phyloP scores from a whole-genome alignment of 37 sponge, comb jelly and placozoan species.

The Axinella damicornis region DNA sequence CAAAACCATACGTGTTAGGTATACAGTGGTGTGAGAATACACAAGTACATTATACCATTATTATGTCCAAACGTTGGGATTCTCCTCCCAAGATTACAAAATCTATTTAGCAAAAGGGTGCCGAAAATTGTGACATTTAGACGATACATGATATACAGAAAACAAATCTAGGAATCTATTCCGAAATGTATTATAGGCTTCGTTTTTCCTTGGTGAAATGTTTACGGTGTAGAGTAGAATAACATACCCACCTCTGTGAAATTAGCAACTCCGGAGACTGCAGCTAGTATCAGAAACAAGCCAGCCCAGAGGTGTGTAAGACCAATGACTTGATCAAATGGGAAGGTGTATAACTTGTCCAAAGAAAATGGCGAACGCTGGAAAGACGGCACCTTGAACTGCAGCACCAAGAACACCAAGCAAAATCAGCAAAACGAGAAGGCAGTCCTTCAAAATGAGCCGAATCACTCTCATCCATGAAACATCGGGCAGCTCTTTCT shows the following conservation, averaged over 20 bases:
- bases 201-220: too few relatives aligned
- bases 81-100: too few relatives aligned
- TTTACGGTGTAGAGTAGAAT: too few relatives aligned
- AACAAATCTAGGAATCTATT: too few relatives aligned
- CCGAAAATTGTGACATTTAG: too few relatives aligned
- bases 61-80: too few relatives aligned
- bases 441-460: slow-evolving; percentile 81
- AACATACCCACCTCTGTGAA: slow-evolving; percentile 57
- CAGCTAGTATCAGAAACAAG: slow-evolving; percentile 60
- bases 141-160: neutral
- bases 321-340: slow-evolving; percentile 12
- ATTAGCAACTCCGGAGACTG: slow-evolving; percentile 45
- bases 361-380: slow-evolving; percentile 79
- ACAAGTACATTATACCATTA: too few relatives aligned
- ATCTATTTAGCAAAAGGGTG: too few relatives aligned
- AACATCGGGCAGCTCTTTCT: slow-evolving; percentile 52
- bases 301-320: slow-evolving; percentile 53
- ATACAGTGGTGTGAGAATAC: too few relatives aligned
- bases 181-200: too few relatives aligned
- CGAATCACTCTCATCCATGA: slow-evolving; percentile 41
- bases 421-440: slow-evolving; percentile 62
- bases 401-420: slow-evolving; percentile 71
- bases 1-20: too few relatives aligned
- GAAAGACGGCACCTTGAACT: slow-evolving; percentile 55
- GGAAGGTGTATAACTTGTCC: slow-evolving; percentile 54